Base-by-base conservation (phyloP, 2,113 vertebrate genomes). In the Nanger granti region DNA sequence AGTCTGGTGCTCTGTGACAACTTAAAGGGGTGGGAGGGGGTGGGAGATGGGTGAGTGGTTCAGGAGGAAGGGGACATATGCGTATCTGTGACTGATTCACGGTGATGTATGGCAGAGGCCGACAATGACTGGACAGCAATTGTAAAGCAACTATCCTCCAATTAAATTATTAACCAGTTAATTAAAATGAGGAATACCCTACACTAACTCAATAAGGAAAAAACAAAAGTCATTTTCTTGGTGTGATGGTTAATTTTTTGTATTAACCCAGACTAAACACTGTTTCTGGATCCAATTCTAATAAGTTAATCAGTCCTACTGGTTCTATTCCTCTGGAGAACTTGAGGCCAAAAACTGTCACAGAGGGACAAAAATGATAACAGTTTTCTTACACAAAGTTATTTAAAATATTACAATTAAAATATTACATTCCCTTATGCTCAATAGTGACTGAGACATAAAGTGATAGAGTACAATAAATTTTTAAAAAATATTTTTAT, bases 331-430 rank as follows among this genome's bases (percentile, higher is more conserved):
- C 76, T 92, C 57, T 83, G 76, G 76, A 92, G 24, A 87, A 87
- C 22, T 62, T 52, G 69, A 44, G 24, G 41, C 60, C 92, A 93
- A 76, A 87, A 60, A 47, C 59, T 37, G 24, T 18, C 22, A 31
- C 60, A 55, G 66, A 93, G 69, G 85, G 20, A 55, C 47, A 73
- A 49, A 85, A 86, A 59, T 76, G 83, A 41, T 55, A 93, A 66
- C 34, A 59, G 10, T 31, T 15, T 54, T 37, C 83, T 59, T 76
- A 87, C 41, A 49, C 44, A 76, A 76, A 59, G 54, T 20, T 59
- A 59, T 18, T 76, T 24, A n/a, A 17, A 93, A 28, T 60, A 47
- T 49, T 93, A 59, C 54, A 87, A n/a, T 31, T 34, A 87, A 76
- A 93, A 76, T 76, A 87, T 15, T n/a, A 3, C 14, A 76, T 44